These are phyloP conservation scores for Marisa cornuarietis DNA, from an alignment of 1,140 invertebrate genomes.

Conservation along the genomic window DNA sequence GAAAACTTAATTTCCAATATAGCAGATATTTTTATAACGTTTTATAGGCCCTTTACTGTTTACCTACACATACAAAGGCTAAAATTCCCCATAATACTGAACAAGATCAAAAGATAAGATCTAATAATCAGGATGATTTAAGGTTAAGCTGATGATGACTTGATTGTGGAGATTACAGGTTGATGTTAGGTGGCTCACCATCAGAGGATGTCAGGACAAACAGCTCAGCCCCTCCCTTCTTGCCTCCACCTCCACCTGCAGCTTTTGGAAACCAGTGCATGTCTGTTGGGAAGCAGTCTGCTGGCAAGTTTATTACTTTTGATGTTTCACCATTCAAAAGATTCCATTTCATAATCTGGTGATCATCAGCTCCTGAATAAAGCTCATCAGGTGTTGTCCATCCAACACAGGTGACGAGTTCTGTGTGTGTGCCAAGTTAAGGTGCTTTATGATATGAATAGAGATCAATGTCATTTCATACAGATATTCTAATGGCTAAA, in stretches of 20 bases:
- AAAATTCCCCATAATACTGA: no score
- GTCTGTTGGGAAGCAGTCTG: constrained; percentile 86
- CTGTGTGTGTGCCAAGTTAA: constrained; percentile 70
- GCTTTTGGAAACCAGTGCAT: constrained; percentile 82
- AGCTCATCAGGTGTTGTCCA: constrained; percentile 94
- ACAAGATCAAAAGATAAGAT: no score
- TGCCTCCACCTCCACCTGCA: constrained; percentile 71
- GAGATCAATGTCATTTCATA: no score
- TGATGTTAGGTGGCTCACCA: constrained; percentile 68
- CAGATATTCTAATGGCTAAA: no score
- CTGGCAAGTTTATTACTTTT: constrained; percentile 79
- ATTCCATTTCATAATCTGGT: constrained; percentile 89
- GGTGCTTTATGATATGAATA: constrained; percentile 4
- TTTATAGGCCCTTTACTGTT: no score
- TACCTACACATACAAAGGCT: no score
- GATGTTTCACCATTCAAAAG: constrained; percentile 78
- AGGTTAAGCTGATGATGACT: no score
- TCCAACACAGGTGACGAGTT: constrained; percentile 84
- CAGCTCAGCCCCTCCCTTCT: constrained; percentile 80
- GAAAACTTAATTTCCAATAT: no score
- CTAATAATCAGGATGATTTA: no score
- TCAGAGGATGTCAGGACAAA: constrained; percentile 90
- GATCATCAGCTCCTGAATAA: constrained; percentile 92
- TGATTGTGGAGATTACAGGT: neutral
- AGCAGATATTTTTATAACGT: no score